Percentiles rank a stretch among this genome's conserved stretches.
Evolutionary conservation across 2,113 vertebrate species (phyloP).

Genomic region (Sphyrna mokarran): DNA sequence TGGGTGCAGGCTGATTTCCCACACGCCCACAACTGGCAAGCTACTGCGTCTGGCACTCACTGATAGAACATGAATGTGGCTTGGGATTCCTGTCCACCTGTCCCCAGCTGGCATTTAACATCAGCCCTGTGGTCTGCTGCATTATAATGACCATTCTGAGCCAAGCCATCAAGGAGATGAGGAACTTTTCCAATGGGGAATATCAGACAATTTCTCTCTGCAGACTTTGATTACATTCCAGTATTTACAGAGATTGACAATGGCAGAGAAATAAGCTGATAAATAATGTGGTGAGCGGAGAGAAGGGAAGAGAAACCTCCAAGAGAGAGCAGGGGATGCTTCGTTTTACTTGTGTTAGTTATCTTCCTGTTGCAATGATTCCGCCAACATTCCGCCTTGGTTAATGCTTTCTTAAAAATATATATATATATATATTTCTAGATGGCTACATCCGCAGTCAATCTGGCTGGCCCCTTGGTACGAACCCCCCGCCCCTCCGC

Average conservation of each 20-base stretch:
- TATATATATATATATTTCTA: no score
- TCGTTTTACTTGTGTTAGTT: background rate
- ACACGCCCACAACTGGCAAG: background rate
- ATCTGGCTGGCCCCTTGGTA: background rate
- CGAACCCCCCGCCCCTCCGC: no score
- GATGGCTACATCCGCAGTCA: no score
- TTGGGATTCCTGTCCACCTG: background rate
- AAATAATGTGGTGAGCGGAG: background rate
- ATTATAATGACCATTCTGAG: background rate
- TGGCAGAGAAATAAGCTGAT: background rate
- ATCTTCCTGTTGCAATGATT: background rate
- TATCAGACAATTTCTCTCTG: background rate
- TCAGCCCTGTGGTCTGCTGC: background rate
- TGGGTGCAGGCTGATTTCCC: background rate
- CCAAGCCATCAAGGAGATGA: background rate
- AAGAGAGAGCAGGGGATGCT: background rate
- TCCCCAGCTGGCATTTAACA: background rate
- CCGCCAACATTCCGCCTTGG: background rate
- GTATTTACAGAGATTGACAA: background rate
- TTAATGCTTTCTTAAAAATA: background rate
- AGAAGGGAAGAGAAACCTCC: background rate
- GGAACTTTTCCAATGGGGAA: background rate
- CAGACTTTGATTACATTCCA: background rate
- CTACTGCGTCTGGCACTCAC: background rate
- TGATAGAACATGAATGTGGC: background rate